Conservation (phyloP, 35 echinoderm and acorn worm species). For the Heliocidaris tuberculata region DNA sequence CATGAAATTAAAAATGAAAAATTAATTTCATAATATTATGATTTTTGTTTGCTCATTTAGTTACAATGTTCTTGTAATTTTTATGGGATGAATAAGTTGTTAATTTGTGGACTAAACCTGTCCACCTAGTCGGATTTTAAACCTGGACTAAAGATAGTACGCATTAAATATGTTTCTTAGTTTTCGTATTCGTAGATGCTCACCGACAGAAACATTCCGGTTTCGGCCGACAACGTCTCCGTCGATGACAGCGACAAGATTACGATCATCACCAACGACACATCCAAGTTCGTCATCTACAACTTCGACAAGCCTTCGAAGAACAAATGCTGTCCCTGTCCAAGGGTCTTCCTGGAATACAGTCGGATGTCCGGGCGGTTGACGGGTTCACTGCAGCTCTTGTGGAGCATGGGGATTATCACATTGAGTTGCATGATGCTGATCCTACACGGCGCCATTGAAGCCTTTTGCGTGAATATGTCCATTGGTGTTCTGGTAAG, state of each 20-base stretch:
- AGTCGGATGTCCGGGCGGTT: neutral
- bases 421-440: neutral
- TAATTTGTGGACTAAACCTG: too few relatives aligned
- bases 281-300: neutral
- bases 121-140: too few relatives aligned
- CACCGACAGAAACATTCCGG: neutral
- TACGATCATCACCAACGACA: neutral
- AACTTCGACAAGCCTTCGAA: neutral
- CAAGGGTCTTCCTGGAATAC: neutral
- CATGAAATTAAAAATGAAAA: too few relatives aligned
- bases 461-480: conserved; percentile 24
- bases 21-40: too few relatives aligned
- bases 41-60: too few relatives aligned
- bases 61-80: too few relatives aligned
- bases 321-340: neutral
- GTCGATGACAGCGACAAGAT: neutral
- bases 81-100: too few relatives aligned
- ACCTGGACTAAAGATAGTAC: too few relatives aligned
- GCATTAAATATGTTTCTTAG: neutral
- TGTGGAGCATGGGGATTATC: neutral
- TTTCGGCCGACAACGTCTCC: neutral
- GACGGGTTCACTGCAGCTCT: neutral
- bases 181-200: neutral
- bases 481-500: neutral
- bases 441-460: conserved; percentile 23